Evolutionary conservation across 2,888 invertebrate genomes (phyloP), one percentile per base, ranked within the genome.

Genomic region (Perizoma affinitatum): DNA sequence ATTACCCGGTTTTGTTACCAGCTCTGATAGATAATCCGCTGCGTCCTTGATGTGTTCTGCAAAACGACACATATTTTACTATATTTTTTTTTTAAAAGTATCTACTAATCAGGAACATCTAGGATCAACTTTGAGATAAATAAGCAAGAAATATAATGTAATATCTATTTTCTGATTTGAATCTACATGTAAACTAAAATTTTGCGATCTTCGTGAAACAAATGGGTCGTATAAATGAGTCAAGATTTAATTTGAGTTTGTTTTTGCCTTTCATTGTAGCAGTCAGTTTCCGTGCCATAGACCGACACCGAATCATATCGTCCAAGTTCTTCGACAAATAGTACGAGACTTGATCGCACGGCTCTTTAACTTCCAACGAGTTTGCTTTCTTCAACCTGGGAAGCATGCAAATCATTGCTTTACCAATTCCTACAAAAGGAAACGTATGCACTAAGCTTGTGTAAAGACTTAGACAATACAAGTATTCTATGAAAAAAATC

Each of bases 1-100:
- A 65, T 70, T 65, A 90, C 90, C 86, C 63, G 87, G 86, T 65
- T 84, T 86, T 0, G 83, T 87, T 0, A 87, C 87, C 4, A 71
- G 38, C 33, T 76, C 77, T 1, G 90, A 88, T 54, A 91, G 75
- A 68, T 76, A 88, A 64, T 83, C 74, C 0, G 86, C 70, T 3
- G 83, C 80, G 0, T 79, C 79, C 65, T 83, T 82, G 36, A 85
- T 70, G 51, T 88, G 86, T 52, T 87, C 90, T 91, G 80, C 49
- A 52, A 67, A 41, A 33, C n/a, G n/a, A n/a, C n/a, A n/a, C n/a
- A n/a, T n/a, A n/a, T n/a, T n/a, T n/a, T n/a, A n/a, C n/a, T n/a
- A n/a, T n/a, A n/a, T n/a, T n/a, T n/a, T n/a, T n/a, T n/a, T n/a
- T n/a, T n/a, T n/a, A n/a, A n/a, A n/a, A n/a, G 10, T 40, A 40